Conservation (phyloP, 1,140 invertebrate species). For the Bombus affinis region DNA sequence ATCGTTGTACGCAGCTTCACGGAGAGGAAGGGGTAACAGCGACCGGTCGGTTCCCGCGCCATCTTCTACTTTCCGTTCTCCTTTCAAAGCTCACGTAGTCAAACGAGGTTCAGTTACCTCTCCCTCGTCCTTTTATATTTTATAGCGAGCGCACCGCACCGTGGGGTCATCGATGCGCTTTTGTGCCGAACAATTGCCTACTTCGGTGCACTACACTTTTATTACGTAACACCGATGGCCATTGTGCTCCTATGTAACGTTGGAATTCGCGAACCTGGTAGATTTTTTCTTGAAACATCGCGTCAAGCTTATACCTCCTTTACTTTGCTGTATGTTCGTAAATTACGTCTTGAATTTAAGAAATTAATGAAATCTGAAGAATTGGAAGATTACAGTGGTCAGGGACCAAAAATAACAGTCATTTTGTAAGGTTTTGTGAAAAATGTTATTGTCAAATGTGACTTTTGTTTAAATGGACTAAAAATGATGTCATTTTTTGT, state of each 20-base stretch:
- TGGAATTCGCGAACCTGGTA: background rate
- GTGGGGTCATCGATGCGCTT: slow-evolving; percentile 20
- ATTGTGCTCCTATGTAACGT: background rate
- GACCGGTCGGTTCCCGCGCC: background rate
- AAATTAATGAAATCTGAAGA: background rate
- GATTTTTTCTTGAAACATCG: background rate
- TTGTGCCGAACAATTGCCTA: slow-evolving; percentile 45
- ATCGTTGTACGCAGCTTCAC: background rate
- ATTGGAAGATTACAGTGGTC: background rate
- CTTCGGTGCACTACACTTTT: slow-evolving; percentile 36
- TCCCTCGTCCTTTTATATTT: slow-evolving; percentile 10
- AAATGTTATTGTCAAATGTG: no score
- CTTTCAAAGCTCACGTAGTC: slow-evolving; percentile 12
- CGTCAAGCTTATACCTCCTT: background rate
- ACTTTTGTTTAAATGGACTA: no score
- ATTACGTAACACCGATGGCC: slow-evolving; percentile 29
- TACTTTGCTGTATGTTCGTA: background rate
- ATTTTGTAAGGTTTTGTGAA: no score
- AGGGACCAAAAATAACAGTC: no score
- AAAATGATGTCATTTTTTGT: no score
- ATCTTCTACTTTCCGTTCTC: slow-evolving; percentile 21
- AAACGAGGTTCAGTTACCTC: slow-evolving; percentile 39
- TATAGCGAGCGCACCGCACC: background rate
- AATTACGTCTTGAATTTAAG: no score
- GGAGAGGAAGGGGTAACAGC: background rate